Evolutionary conservation across 2,797 vertebrate species (phyloP).

Genomic region (Malurus splendens): DNA sequence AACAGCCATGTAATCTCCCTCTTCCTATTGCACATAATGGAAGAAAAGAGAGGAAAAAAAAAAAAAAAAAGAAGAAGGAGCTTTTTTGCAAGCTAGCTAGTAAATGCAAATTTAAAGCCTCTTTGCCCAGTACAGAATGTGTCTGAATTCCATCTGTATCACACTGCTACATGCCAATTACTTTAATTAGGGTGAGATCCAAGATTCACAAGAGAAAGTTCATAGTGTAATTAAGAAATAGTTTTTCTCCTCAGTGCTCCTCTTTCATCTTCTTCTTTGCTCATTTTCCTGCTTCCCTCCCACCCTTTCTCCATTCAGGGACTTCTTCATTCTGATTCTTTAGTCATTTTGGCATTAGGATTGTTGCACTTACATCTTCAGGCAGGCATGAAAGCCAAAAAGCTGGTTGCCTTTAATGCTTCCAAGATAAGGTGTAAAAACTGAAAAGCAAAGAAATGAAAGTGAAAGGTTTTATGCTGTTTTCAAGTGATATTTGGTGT

Average conservation of each 20-base stretch:
- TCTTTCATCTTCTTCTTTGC: constrained; percentile 37
- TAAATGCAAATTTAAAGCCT: constrained; percentile 15
- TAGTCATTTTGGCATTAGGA: constrained; percentile 16
- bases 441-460: not conserved
- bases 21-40: not conserved
- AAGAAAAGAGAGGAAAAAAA: not conserved
- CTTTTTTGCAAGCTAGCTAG: not conserved
- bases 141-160: constrained; percentile 23
- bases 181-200: constrained; percentile 43
- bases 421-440: constrained; percentile 12
- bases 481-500: not conserved
- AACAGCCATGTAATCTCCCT: not conserved
- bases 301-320: not conserved
- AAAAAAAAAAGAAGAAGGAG: not conserved
- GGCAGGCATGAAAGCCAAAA: constrained; percentile 27
- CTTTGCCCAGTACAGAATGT: not conserved
- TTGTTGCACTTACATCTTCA: constrained; percentile 15
- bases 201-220: constrained; percentile 31
- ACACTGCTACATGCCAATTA: constrained; percentile 20
- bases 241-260: constrained; percentile 18
- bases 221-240: constrained; percentile 38
- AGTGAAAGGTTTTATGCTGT: not conserved
- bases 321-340: constrained; percentile 10
- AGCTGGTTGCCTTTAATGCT: constrained; percentile 7
- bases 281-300: constrained; percentile 41